Conservation (phyloP, 1,140 invertebrate genomes). For the Drosophila sproati region DNA sequence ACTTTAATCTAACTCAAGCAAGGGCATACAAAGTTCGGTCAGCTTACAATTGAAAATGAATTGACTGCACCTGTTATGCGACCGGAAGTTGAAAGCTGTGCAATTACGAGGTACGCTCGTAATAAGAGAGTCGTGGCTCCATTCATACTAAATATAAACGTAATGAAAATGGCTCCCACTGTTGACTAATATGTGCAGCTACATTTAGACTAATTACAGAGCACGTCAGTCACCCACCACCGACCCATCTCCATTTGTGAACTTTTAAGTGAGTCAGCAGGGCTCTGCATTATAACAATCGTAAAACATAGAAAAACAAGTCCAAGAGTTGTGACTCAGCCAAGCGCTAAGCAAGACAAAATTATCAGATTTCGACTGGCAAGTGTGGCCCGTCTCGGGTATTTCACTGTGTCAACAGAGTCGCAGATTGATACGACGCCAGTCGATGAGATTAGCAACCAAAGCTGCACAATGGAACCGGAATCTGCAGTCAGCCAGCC, state of each 20-base stretch:
- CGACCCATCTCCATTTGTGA: not conserved
- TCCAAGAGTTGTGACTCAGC: constrained; percentile 53
- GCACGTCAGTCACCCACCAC: not conserved
- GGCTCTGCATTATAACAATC: constrained; percentile 1
- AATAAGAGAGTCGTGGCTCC: constrained; percentile 26
- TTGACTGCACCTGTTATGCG: constrained; percentile 47
- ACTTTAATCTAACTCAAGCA: not conserved
- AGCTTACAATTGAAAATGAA: constrained; percentile 22
- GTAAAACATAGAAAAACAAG: constrained; percentile 38
- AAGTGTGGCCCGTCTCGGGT: constrained; percentile 28
- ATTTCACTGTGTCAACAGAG: constrained; percentile 18
- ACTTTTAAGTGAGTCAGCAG: constrained; percentile 41
- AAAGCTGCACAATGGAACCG: constrained; percentile 28
- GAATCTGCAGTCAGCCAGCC: constrained; percentile 2
- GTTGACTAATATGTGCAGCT: constrained; percentile 47
- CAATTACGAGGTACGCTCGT: constrained; percentile 46
- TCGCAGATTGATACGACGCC: constrained; percentile 40
- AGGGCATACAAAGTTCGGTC: constrained; percentile 10
- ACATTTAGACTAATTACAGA: constrained; percentile 51
- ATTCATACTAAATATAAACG: constrained; percentile 13
- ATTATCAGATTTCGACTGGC: constrained; percentile 55
- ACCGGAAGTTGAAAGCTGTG: constrained; percentile 46
- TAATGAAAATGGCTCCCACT: constrained; percentile 33
- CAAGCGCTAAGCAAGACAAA: constrained; percentile 27
- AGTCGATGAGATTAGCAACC: constrained; percentile 40